Base-by-base conservation (phyloP, 2,797 vertebrate genomes). In the Sebastes steindachneri region DNA sequence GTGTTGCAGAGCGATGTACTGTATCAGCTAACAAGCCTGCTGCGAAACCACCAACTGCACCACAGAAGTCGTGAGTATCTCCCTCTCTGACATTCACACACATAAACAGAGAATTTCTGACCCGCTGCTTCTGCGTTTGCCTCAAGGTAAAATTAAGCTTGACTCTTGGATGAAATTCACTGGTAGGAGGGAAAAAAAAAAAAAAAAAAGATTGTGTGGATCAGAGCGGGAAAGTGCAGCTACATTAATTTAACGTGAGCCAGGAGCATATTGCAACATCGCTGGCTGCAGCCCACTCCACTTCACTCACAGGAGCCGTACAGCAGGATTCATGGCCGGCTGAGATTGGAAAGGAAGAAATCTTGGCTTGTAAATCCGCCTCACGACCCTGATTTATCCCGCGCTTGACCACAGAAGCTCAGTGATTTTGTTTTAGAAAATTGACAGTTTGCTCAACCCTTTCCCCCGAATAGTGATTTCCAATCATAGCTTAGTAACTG, bases 21-120 rank as follows among this genome's bases (percentile, higher is more conserved):
- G 95, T 96, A 85, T 93, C 97, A 86, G 95, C 95, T 92, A 97
- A 95, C 95, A 98, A 98, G 96, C 95, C 96, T 86, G 94, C 97
- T 86, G 96, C 96, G 88, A 99, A 99, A 97, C 96, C 92, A 70
- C 83, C 91, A 26, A 88, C 96, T 77, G 96, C 97, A 90, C 96
- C 96, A 73, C 96, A 98, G 79, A 98, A 97, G 93, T 98, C 96
- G 97, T 98, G 94, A 98, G 97, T 98, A 96, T 92, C 48, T 80
- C 37, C 53, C 63, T 65, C 60, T 83, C 58, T 25, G 3, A 45
- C 19, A 28, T 65, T 59, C 75, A 31, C 63, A 41, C 31, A 73
- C 60, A 58, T 2, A 81, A 65, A 88, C 77, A 57, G 29, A 65
- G 48, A 74, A 63, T 84, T 73, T 86, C 83, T 89, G 82, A 91